phyloP scores from a whole-genome alignment of 2,888 invertebrate genomes.

The Leistus spinibarbis region DNA sequence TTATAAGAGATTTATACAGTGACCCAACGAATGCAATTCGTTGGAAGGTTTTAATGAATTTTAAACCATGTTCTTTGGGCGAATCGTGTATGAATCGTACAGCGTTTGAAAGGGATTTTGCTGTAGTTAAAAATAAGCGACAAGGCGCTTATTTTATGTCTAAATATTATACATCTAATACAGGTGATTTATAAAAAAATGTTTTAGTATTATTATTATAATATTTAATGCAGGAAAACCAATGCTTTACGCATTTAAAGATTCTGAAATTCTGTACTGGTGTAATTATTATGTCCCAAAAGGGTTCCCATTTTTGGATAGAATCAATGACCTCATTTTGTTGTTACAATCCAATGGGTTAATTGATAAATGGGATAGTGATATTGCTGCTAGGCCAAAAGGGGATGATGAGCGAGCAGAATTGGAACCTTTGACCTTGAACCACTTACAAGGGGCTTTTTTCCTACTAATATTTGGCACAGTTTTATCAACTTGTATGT shows the following conservation, averaged over 20 bases:
- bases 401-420: constrained; percentile 4
- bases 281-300: constrained; percentile 27
- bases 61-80: constrained; percentile 8
- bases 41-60: constrained; percentile 21
- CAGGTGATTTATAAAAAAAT: neutral
- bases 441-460: constrained; percentile 33
- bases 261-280: constrained; percentile 15
- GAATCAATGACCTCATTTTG: constrained; percentile 33
- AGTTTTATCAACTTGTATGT: constrained; percentile 1
- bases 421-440: constrained; percentile 19
- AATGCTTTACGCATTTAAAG: constrained; percentile 17
- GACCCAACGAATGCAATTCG: constrained; percentile 12
- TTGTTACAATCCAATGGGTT: constrained; percentile 39
- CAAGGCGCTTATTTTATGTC: constrained; percentile 17
- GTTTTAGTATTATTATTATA: too few relatives aligned
- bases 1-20: constrained; percentile 6
- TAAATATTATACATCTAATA: neutral
- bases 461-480: constrained; percentile 21
- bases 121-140: constrained; percentile 19
- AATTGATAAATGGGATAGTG: constrained; percentile 42
- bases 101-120: constrained; percentile 26
- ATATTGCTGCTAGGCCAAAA: neutral
- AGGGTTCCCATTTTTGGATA: constrained; percentile 40
- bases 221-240: constrained; percentile 21
- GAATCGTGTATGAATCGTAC: constrained; percentile 25